Evolutionary conservation across 2,797 vertebrate genomes (phyloP).

Genomic region (Chelmon rostratus): DNA sequence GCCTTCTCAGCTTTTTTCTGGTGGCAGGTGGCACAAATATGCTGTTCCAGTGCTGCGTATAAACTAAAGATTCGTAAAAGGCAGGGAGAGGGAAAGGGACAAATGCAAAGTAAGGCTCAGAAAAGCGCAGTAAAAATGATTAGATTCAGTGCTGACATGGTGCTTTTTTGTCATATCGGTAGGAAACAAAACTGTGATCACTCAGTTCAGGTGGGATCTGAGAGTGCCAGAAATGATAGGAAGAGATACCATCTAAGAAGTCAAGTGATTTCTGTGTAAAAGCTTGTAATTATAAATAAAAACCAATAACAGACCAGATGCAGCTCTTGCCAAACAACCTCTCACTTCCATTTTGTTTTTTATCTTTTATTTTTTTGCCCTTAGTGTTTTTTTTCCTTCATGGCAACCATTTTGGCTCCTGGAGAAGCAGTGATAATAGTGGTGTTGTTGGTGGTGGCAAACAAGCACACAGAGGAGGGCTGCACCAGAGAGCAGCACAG

Average conservation of each 20-base stretch:
- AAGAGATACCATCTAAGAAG: neutral
- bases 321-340: slow-evolving; percentile 19
- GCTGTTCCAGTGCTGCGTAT: slow-evolving; percentile 28
- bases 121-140: neutral
- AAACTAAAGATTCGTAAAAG: slow-evolving; percentile 18
- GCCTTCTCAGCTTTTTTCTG: slow-evolving; percentile 53
- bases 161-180: neutral
- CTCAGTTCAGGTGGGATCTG: neutral
- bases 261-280: neutral
- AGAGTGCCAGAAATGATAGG: neutral
- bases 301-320: slow-evolving; percentile 27
- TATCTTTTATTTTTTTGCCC: slow-evolving; percentile 23
- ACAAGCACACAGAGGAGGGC: slow-evolving; percentile 39
- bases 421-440: slow-evolving; percentile 11
- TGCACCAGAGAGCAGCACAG: slow-evolving; percentile 19
- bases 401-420: slow-evolving; percentile 33
- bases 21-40: slow-evolving; percentile 63
- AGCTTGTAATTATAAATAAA: slow-evolving; percentile 17
- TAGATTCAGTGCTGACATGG: neutral
- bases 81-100: neutral
- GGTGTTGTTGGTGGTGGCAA: slow-evolving; percentile 31
- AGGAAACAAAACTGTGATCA: neutral
- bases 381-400: slow-evolving; percentile 10
- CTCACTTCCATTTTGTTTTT: slow-evolving; percentile 28
- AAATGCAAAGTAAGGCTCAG: neutral